Evolutionary conservation across 2,113 vertebrate species (phyloP).

Genomic region (Sphaerodactylus townsendi): DNA sequence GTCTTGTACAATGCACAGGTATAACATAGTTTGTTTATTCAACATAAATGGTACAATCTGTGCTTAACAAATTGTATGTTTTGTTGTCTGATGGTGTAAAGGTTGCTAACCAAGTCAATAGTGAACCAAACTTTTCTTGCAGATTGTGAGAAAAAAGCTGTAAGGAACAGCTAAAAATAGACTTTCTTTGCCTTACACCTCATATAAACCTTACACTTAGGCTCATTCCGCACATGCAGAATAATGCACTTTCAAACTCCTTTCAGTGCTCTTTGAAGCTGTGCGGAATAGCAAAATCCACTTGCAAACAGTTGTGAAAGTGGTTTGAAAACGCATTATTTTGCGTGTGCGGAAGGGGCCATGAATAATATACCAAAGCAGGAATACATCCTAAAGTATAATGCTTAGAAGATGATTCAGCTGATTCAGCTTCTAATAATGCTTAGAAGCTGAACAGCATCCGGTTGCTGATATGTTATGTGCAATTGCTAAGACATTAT

Average conservation of each 20-base stretch:
- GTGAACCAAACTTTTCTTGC: not conserved
- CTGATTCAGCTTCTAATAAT: too few species aligned
- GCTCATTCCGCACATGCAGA: too few species aligned
- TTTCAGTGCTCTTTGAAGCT: too few species aligned
- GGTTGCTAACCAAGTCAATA: not conserved
- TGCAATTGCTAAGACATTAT: not conserved
- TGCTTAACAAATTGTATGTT: not conserved
- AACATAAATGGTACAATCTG: not conserved
- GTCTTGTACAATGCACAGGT: not conserved
- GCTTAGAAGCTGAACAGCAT: not conserved
- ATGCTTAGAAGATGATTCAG: not conserved
- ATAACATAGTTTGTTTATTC: accelerated
- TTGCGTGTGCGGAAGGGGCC: too few species aligned
- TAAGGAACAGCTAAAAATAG: accelerated
- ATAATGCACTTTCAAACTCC: too few species aligned
- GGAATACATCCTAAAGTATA: not conserved
- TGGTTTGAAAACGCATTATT: too few species aligned
- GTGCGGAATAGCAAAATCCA: too few species aligned
- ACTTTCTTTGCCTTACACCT: accelerated
- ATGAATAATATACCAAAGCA: accelerated
- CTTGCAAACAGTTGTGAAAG: too few species aligned
- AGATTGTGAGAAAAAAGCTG: accelerated
- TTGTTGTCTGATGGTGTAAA: not conserved
- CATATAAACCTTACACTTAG: accelerated
- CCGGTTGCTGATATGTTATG: not conserved